phyloP scores from a whole-genome alignment of 2,113 vertebrate species.

The Ctenodactylus gundi region DNA sequence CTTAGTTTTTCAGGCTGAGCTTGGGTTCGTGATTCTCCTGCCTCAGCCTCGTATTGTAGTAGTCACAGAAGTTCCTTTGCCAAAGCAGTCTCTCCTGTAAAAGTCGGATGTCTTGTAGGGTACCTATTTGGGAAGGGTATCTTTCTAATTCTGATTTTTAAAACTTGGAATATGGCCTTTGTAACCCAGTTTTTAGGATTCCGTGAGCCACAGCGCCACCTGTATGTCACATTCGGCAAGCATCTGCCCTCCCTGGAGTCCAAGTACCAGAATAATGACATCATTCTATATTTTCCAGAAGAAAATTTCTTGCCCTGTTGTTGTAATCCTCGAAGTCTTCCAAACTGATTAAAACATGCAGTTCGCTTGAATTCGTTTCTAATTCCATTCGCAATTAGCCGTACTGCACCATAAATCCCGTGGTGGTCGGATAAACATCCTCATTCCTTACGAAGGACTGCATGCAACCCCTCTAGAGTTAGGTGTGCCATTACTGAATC shows the following conservation, averaged over 20 bases:
- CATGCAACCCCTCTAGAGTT: constrained; percentile 60
- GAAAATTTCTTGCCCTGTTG: constrained; percentile 79
- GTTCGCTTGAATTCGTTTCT: constrained; percentile 73
- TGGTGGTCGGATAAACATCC: constrained; percentile 60
- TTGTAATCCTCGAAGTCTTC: constrained; percentile 73
- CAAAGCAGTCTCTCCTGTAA: constrained; percentile 20
- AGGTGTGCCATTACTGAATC: constrained; percentile 70
- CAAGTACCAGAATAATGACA: constrained; percentile 84
- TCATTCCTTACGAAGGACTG: constrained; percentile 63
- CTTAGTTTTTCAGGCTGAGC: too few species aligned
- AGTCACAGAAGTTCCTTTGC: constrained; percentile 57
- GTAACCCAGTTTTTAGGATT: constrained; percentile 39
- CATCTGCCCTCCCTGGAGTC: constrained; percentile 74
- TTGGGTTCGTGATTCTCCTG: not conserved
- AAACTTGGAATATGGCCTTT: not conserved
- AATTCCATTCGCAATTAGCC: constrained; percentile 72
- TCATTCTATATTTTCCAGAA: constrained; percentile 82
- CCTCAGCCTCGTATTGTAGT: not conserved
- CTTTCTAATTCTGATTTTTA: constrained; percentile 61
- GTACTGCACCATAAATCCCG: constrained; percentile 50
- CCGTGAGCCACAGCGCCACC: constrained; percentile 55
- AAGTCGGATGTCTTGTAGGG: constrained; percentile 46
- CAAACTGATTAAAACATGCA: constrained; percentile 78
- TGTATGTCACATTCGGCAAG: constrained; percentile 69
- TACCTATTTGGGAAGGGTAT: not conserved